phyloP scores from a whole-genome alignment of 37 sponge, comb jelly and placozoan genomes.

The Haliclona indistincta region DNA sequence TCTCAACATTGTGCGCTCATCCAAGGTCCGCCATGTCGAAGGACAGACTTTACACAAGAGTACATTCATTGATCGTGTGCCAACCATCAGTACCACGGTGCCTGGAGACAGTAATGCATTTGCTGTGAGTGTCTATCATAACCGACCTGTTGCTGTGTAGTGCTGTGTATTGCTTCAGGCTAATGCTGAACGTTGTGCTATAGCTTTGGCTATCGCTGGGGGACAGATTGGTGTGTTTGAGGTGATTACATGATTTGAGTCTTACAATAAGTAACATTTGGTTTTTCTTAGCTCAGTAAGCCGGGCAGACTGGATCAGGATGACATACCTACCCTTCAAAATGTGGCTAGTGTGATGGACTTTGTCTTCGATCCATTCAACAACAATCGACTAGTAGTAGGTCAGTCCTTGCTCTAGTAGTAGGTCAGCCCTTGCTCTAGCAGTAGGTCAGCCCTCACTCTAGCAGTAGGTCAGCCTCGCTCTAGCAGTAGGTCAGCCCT shows the following conservation, averaged over 20 bases:
- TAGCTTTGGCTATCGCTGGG: constrained; percentile 60
- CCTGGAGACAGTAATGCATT: constrained; percentile 84
- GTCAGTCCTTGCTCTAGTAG: constrained; percentile 21
- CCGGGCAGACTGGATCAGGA: constrained; percentile 56
- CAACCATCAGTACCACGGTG: constrained; percentile 49
- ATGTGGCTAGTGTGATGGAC: constrained; percentile 68
- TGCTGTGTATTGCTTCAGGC: constrained; percentile 20
- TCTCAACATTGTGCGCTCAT: constrained; percentile 64
- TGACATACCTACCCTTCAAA: constrained; percentile 61
- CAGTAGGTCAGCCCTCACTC: too few species aligned
- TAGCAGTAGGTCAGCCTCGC: too few species aligned
- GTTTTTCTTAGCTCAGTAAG: constrained; percentile 32
- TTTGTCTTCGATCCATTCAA: constrained; percentile 86
- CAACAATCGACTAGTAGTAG: constrained; percentile 56
- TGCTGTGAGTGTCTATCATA: too few species aligned
- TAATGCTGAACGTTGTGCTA: constrained; percentile 56
- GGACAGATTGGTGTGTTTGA: constrained; percentile 83
- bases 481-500: too few species aligned
- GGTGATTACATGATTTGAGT: constrained; percentile 17
- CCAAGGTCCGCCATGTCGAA: constrained; percentile 80
- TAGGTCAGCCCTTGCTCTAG: too few species aligned
- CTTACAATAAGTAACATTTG: constrained; percentile 7
- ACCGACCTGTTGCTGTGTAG: neutral
- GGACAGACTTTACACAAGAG: constrained; percentile 61
- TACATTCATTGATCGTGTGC: constrained; percentile 74